phyloP scores from a whole-genome alignment of 2,888 invertebrate genomes.

The Acronicta alni region DNA sequence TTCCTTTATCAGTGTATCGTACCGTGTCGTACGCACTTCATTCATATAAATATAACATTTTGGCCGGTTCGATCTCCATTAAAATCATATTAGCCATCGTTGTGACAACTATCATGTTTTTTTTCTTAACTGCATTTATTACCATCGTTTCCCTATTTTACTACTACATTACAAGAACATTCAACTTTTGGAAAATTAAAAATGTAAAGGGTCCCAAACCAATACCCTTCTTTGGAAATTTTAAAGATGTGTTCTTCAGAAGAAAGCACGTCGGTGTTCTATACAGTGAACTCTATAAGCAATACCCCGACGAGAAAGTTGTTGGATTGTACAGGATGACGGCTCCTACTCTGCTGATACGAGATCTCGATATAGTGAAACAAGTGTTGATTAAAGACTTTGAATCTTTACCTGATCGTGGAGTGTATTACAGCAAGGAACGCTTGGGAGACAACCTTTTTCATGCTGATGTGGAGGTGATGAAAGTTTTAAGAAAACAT shows the following conservation, averaged over 20 bases:
- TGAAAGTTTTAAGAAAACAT: conserved; percentile 65
- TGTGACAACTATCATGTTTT: conserved; percentile 28
- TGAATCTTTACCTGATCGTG: conserved; percentile 67
- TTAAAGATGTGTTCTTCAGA: conserved; percentile 58
- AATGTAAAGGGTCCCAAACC: conserved; percentile 69
- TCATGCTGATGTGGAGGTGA: conserved; percentile 61
- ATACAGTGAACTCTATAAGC: conserved; percentile 65
- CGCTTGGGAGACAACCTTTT: conserved; percentile 71
- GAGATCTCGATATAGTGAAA: conserved; percentile 71
- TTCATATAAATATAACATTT: conserved; percentile 27
- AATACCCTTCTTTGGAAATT: conserved; percentile 57
- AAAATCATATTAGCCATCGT: conserved; percentile 15
- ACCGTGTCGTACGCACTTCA: neutral
- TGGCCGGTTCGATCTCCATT: conserved; percentile 13
- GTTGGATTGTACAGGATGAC: conserved; percentile 71
- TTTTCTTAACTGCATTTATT: conserved; percentile 20
- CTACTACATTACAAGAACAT: conserved; percentile 48
- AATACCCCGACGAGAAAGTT: conserved; percentile 69
- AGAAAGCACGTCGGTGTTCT: conserved; percentile 56
- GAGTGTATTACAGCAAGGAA: conserved; percentile 62
- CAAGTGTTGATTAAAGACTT: conserved; percentile 73
- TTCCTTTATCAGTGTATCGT: conserved; percentile 24
- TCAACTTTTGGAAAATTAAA: conserved; percentile 51
- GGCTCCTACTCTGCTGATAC: conserved; percentile 65
- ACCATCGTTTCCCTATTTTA: conserved; percentile 26